Conservation (phyloP, 2,797 vertebrate species). For the Hypotaenidia philippensis region DNA sequence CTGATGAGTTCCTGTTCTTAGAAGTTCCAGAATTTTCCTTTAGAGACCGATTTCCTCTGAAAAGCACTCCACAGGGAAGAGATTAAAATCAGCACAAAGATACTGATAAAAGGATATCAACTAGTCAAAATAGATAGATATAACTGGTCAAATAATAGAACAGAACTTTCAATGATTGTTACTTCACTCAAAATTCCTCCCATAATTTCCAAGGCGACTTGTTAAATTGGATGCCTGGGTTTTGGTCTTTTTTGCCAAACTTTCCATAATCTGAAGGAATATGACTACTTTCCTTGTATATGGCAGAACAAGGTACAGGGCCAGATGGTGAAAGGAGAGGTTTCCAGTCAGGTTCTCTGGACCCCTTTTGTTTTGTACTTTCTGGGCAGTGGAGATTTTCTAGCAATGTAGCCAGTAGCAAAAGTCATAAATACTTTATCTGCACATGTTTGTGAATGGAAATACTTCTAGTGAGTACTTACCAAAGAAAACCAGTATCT, state of each 20-base stretch:
- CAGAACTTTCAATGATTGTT: not conserved
- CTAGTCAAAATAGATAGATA: not conserved
- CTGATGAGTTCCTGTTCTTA: not conserved
- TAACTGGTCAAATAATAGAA: not conserved
- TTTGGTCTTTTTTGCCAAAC: not conserved
- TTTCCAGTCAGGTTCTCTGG: not conserved
- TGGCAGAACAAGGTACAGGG: not conserved
- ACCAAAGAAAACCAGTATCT: not conserved
- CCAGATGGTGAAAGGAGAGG: not conserved
- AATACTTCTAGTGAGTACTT: not conserved
- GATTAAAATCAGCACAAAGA: not conserved
- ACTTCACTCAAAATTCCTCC: not conserved
- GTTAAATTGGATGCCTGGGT: accelerated
- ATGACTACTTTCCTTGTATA: not conserved
- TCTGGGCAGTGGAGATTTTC: not conserved
- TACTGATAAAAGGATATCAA: not conserved
- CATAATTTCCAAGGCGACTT: not conserved
- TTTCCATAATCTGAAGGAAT: not conserved
- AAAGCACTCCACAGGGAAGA: not conserved
- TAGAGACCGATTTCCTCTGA: not conserved
- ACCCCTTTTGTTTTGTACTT: not conserved
- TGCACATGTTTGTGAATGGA: not conserved
- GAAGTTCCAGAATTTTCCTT: not conserved
- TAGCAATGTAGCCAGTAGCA: not conserved
- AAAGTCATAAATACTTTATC: not conserved